These are phyloP conservation scores for Accipiter virgatus DNA, from an alignment of 2,113 vertebrate species.

Conservation along the genomic window DNA sequence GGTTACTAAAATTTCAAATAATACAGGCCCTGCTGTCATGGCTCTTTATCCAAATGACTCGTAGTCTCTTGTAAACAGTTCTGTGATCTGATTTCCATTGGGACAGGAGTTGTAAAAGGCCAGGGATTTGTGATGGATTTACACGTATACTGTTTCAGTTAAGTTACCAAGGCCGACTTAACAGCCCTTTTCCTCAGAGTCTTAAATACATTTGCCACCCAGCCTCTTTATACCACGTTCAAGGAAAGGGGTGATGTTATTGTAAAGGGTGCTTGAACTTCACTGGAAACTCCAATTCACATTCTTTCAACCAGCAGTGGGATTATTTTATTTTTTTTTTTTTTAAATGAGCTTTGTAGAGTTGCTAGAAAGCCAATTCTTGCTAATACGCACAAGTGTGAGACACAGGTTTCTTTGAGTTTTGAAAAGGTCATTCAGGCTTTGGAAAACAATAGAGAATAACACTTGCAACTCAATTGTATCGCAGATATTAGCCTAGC, in stretches of 20 bases:
- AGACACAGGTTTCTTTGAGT: background rate
- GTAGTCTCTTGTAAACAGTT: conserved; percentile 86
- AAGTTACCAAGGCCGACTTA: conserved; percentile 86
- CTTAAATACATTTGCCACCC: conserved; percentile 80
- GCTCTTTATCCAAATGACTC: conserved; percentile 87
- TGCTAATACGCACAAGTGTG: background rate
- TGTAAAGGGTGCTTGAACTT: conserved; percentile 40
- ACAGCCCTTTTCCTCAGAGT: conserved; percentile 77
- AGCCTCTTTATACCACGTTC: conserved; percentile 45
- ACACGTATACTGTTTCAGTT: conserved; percentile 94
- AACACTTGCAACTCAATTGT: background rate
- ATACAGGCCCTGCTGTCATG: conserved; percentile 74
- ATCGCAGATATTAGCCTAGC: background rate
- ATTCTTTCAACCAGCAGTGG: conserved; percentile 70
- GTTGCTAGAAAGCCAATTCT: conserved; percentile 75
- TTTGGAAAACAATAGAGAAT: background rate
- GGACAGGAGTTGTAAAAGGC: conserved; percentile 82
- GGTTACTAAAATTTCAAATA: conserved; percentile 84
- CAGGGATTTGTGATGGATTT: conserved; percentile 93
- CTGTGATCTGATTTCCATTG: conserved; percentile 90
- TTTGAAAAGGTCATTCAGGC: background rate
- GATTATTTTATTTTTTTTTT: conserved; percentile 60
- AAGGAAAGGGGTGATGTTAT: conserved; percentile 30
- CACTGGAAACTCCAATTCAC: conserved; percentile 71
- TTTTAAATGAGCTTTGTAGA: conserved; percentile 67